A percentile compares a stretch with the other conserved stretches of the same genome.
phyloP scores from a whole-genome alignment of 2,888 invertebrate species.

The Trachelus stipa region DNA sequence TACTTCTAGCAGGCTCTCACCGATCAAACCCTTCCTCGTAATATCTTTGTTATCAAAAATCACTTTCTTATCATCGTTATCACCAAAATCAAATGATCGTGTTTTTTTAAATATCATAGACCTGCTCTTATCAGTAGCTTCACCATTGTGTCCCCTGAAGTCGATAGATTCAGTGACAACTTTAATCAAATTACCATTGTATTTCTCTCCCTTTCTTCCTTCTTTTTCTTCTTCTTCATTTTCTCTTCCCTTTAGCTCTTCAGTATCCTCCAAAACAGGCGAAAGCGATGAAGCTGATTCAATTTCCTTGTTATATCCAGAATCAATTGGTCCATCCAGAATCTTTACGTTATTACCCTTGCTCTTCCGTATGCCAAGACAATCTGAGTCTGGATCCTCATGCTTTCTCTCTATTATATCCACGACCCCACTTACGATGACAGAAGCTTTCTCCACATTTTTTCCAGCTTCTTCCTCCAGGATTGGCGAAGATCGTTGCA shows the following conservation, averaged over 20 bases:
- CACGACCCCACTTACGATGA: not conserved
- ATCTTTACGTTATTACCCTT: not conserved
- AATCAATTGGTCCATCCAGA: too few relatives aligned
- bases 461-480: slow-evolving; percentile 1
- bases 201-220: not conserved
- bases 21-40: not conserved
- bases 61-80: too few relatives aligned
- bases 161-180: too few relatives aligned
- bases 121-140: too few relatives aligned
- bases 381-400: not conserved
- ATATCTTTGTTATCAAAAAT: too few relatives aligned
- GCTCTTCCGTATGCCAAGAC: not conserved
- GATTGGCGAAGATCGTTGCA: too few relatives aligned
- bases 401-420: not conserved
- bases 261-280: not conserved
- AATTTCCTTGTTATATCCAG: too few relatives aligned
- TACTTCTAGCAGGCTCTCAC: not conserved
- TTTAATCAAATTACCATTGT: too few relatives aligned
- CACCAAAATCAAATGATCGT: too few relatives aligned
- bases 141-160: too few relatives aligned
- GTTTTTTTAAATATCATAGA: too few relatives aligned
- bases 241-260: not conserved
- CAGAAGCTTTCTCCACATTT: not conserved
- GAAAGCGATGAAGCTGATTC: too few relatives aligned
- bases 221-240: slow-evolving; percentile 3